Evolutionary conservation across 2,888 invertebrate species (phyloP).

Genomic region (Callyntrura guangdongensis): DNA sequence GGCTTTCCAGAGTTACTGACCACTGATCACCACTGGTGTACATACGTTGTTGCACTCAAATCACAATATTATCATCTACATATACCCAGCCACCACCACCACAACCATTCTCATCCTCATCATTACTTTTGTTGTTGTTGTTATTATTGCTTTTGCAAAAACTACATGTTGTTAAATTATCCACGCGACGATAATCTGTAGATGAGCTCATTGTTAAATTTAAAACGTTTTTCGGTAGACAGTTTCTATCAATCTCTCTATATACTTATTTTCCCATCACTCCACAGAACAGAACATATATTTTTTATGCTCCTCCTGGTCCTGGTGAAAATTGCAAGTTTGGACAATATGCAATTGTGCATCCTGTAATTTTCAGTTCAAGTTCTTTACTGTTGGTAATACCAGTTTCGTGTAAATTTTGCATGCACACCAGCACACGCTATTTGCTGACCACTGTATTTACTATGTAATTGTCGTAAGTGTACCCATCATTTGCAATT

Average conservation of each 20-base stretch:
- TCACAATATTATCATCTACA: background rate
- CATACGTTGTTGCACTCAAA: background rate
- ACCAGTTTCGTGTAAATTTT: too few species aligned
- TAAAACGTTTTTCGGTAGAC: background rate
- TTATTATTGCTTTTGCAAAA: constrained; percentile 4
- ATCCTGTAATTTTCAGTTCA: background rate
- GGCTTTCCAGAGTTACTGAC: constrained; percentile 51
- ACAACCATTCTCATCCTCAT: background rate
- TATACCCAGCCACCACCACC: background rate
- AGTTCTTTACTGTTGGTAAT: background rate
- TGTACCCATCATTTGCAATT: too few species aligned
- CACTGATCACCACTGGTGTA: background rate
- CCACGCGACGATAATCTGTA: constrained; percentile 20
- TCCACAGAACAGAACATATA: too few species aligned
- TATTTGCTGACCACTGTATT: too few species aligned
- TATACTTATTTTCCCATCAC: too few species aligned
- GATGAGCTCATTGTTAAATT: constrained; percentile 66
- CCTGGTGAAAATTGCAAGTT: background rate
- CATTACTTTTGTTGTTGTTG: constrained; percentile 28
- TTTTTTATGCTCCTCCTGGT: too few species aligned
- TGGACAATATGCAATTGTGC: background rate
- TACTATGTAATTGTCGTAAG: too few species aligned
- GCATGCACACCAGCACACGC: too few species aligned
- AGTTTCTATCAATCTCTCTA: background rate
- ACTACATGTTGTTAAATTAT: constrained; percentile 10